phyloP scores from a whole-genome alignment of 2,113 vertebrate species.

The Columbina picui region DNA sequence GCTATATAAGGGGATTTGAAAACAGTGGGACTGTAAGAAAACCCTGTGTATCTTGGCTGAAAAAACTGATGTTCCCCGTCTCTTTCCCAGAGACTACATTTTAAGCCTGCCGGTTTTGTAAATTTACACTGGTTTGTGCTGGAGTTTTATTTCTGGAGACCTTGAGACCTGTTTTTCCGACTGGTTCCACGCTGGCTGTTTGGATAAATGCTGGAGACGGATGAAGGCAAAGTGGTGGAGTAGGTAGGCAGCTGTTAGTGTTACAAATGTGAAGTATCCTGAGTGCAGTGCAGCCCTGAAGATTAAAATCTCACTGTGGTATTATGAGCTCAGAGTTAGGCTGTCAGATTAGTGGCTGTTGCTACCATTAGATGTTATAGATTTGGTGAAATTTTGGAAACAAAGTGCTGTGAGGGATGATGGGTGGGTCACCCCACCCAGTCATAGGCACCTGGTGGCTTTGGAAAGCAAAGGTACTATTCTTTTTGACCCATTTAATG shows the following conservation, averaged over 20 bases:
- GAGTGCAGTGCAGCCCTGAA: background rate
- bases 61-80: background rate
- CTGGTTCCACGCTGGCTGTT: background rate
- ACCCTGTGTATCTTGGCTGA: conserved; percentile 29
- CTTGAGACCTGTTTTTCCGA: background rate
- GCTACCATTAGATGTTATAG: background rate
- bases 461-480: background rate
- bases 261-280: background rate
- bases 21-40: conserved; percentile 18
- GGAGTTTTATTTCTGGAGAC: background rate
- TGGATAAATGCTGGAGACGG: background rate
- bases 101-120: conserved; percentile 33
- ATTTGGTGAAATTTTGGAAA: background rate
- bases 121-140: conserved; percentile 1
- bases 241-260: background rate
- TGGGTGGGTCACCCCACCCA: background rate
- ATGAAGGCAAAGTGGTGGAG: background rate
- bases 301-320: background rate
- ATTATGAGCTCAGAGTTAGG: background rate
- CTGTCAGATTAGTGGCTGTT: background rate
- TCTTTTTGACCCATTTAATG: background rate
- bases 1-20: conserved; percentile 2
- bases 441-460: background rate
- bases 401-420: background rate
- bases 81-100: conserved; percentile 1